Base-by-base conservation (phyloP, 2,113 vertebrate genomes). In the Saiga tatarica region DNA sequence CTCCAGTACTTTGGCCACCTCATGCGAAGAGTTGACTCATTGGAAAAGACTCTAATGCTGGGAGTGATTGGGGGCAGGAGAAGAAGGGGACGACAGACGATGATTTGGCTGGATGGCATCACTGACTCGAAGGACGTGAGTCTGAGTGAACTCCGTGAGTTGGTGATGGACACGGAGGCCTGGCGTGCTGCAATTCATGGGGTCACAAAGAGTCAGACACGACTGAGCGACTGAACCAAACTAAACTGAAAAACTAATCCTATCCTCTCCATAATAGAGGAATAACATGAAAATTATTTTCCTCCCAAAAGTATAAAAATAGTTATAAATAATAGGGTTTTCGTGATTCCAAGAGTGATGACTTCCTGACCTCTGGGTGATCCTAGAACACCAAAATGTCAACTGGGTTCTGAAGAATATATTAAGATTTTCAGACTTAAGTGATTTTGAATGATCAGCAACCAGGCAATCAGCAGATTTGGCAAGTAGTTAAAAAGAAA, bases 211-310 rank as follows among this genome's bases (percentile, higher is more conserved):
- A 30, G 60, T 62, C 13, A 0, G 13, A 62, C 60, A 62, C 0
- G 14, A 62, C 28, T 7, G 28, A 62, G 60, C 14, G 2, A 62
- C 60, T 59, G 57, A 59, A 59, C 57, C 4, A 25, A 57, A 25
- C 55, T 59, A 26, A 59, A 59, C 57, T 5, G 5, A 59, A 15
- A 62, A 30, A 62, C 59, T 30, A 93, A 74, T 79, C 23, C 45
- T 93, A 91, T 87, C 10, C 16, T 6, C 21, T 95, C 57, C 91
- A 14, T 88, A 57, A 85, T 15, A 74, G 11, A 95, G 45, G 78
- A 96, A 81, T 79, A 91, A 90, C 25, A 83, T 17, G 5, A 91
- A 95, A 94, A 91, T 8, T 84, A 94, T 60, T 97, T 92, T 85
- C 2, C 89, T 96, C 39, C 67, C 60, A 23, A 85, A 95, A 84